These are phyloP conservation scores for Parambassis ranga DNA, from an alignment of 2,797 vertebrate species.

Conservation along the genomic window DNA sequence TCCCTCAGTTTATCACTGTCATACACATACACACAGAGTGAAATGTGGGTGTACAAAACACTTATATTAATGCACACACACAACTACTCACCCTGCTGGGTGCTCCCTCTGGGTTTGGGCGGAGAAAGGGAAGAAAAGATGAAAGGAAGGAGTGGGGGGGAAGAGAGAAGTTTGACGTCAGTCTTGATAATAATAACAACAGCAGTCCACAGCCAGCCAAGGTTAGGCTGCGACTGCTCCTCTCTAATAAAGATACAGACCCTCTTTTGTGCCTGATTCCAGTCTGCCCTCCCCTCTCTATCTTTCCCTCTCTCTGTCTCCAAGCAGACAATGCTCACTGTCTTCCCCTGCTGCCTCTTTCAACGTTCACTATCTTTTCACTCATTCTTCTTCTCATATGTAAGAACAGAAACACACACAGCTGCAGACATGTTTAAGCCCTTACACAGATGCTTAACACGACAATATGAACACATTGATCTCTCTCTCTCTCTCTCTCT, in stretches of 20 bases:
- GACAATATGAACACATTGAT: conserved; percentile 49
- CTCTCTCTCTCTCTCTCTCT: conserved; percentile 24
- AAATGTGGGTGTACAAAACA: conserved; percentile 6
- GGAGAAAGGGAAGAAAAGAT: conserved; percentile 18
- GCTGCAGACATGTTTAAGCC: conserved; percentile 46
- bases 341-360: conserved; percentile 51
- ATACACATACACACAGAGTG: neutral
- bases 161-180: conserved; percentile 74
- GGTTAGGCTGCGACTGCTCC: conserved; percentile 62
- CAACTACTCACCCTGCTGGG: conserved; percentile 80
- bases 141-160: conserved; percentile 10
- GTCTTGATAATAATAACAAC: conserved; percentile 77
- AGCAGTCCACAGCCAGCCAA: conserved; percentile 67
- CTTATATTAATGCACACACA: conserved; percentile 25
- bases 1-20: conserved; percentile 59
- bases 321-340: conserved; percentile 51
- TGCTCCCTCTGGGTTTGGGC: conserved; percentile 75
- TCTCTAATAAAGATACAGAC: conserved; percentile 74
- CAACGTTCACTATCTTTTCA: conserved; percentile 38
- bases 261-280: conserved; percentile 60
- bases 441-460: conserved; percentile 44
- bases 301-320: conserved; percentile 25
- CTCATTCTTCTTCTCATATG: conserved; percentile 46
- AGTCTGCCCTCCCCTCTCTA: conserved; percentile 33
- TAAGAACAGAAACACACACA: conserved; percentile 40